These are phyloP conservation scores for Catharus fuscescens DNA, from an alignment of 2,113 vertebrate species.

Conservation along the genomic window DNA sequence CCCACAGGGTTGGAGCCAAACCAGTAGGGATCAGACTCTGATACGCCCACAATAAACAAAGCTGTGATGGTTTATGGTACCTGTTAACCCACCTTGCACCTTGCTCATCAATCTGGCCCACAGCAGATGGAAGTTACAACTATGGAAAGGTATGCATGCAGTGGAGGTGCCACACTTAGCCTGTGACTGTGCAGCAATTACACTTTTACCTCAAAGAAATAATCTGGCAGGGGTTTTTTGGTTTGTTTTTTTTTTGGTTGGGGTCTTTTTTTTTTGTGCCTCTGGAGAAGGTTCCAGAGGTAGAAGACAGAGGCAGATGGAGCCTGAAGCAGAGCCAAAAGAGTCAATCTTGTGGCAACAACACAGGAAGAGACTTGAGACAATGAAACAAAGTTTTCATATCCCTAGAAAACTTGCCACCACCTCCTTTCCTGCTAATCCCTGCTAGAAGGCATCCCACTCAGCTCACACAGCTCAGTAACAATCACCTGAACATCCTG, in stretches of 20 bases:
- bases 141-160: background rate
- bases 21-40: background rate
- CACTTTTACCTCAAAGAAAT: background rate
- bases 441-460: background rate
- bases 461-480: background rate
- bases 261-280: background rate
- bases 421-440: background rate
- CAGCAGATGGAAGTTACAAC: background rate
- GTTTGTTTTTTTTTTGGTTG: background rate
- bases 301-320: background rate
- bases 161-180: background rate
- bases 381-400: background rate
- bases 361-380: background rate
- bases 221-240: background rate
- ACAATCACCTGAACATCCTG: conserved; percentile 25
- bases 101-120: background rate
- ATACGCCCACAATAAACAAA: background rate
- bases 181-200: background rate
- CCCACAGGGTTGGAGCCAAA: background rate
- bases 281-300: background rate
- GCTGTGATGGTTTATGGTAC: background rate
- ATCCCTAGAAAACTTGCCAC: background rate
- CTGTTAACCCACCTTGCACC: background rate
- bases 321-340: background rate
- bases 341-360: background rate